Evolutionary conservation across 2,113 vertebrate genomes (phyloP), one percentile per base, ranked within the genome.

Genomic region (Penelope pileata): DNA sequence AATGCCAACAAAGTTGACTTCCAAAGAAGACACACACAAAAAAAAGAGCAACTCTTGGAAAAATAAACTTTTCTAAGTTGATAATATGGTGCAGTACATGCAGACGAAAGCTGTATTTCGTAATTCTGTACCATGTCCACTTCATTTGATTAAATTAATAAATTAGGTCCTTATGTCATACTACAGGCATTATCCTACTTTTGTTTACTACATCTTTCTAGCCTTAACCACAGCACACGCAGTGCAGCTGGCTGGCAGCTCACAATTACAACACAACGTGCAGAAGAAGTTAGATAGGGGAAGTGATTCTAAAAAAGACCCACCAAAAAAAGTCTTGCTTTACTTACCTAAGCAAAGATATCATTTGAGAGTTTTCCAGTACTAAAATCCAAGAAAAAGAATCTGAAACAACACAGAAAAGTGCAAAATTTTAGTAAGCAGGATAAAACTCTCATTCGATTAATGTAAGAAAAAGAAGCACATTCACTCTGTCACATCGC

Each of bases 261-360:
- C 63, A 19, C 23, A 29, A 1, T 90, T 92, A 58, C 79, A 94
- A 80, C 32, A 69, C 68, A 93, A 82, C 88, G 88, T 6, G 56
- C 45, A 91, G 77, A 83, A 96, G 53, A 34, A 54, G 72, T 79
- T 84, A 89, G 81, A 94, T 15, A 85, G 59, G 47, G 91, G 94
- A 95, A 95, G 69, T 59, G 80, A 94, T 70, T 86, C 92, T 86
- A 45, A 93, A 90, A 78, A 9, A 43, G 53, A 26, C 6, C 4
- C 68, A 32, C 40, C 87, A 83, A 76, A 60, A 45, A 59, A n/a
- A 80, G 73, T 60, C 83, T 69, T 89, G 53, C 69, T 94, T 92
- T 81, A 94, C 94, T 96, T 96, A 97, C 96, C 95, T 95, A 94
- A 95, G 93, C 80, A 82, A 94, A 93, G 62, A 10, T 88, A 80